Percentiles rank a stretch among this genome's conserved stretches.
Evolutionary conservation across 92 coral and sea anemone genomes (phyloP).

Genomic region (Chrysogorgia sp.): DNA sequence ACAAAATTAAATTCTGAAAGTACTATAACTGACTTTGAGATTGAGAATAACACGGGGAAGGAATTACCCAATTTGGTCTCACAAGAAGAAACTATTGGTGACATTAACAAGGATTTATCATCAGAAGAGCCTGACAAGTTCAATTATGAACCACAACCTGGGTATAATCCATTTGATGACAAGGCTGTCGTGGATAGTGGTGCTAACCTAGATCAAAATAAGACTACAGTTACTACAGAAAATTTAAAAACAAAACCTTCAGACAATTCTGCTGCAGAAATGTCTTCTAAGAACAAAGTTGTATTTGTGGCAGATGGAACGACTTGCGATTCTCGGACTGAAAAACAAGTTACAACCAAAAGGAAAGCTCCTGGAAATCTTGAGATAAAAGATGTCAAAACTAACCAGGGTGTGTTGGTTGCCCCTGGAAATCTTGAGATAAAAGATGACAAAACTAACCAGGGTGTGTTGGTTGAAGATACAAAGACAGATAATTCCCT

Average conservation of each 20-base stretch:
- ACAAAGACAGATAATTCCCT: not conserved
- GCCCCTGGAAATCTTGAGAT: too few species aligned
- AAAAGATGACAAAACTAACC: not conserved
- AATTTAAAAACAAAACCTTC: not conserved
- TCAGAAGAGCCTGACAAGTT: not conserved
- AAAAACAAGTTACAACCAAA: not conserved
- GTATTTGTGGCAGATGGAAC: not conserved
- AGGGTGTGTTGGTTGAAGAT: too few species aligned
- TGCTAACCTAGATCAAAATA: not conserved
- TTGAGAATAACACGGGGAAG: slow-evolving; percentile 4
- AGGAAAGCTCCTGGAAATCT: not conserved
- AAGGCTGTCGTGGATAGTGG: slow-evolving; percentile 25
- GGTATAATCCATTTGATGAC: slow-evolving; percentile 76
- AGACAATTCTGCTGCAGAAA: not conserved
- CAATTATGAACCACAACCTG: slow-evolving; percentile 21
- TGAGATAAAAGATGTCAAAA: not conserved
- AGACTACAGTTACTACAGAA: not conserved
- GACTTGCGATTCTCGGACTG: not conserved
- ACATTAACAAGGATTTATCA: not conserved
- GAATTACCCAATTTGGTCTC: not conserved
- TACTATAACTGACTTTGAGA: slow-evolving; percentile 48
- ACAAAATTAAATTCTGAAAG: slow-evolving; percentile 30
- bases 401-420: too few species aligned
- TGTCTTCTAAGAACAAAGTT: not conserved
- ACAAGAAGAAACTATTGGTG: not conserved